These are phyloP conservation scores for Tenualosa ilisha DNA, from an alignment of 2,797 vertebrate species.

Conservation along the genomic window DNA sequence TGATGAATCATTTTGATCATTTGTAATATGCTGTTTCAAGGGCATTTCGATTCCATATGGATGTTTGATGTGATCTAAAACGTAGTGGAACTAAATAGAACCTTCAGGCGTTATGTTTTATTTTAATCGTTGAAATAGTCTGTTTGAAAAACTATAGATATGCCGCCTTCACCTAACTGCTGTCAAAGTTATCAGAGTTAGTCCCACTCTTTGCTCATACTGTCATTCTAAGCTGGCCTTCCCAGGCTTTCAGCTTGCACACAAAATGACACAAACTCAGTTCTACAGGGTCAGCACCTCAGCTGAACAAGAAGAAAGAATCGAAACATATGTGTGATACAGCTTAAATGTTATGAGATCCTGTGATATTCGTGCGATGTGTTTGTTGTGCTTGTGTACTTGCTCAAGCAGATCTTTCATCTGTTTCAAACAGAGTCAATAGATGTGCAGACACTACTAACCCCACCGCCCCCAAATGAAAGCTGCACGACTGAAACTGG, in stretches of 20 bases:
- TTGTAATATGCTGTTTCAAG: too few species aligned
- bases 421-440: background rate
- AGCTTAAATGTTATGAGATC: background rate
- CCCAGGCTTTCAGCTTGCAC: background rate
- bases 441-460: background rate
- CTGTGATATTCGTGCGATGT: background rate
- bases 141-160: too few species aligned
- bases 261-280: background rate
- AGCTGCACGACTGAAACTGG: background rate
- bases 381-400: background rate
- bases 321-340: background rate
- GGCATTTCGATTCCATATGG: too few species aligned
- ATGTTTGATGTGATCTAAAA: too few species aligned
- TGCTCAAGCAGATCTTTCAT: background rate
- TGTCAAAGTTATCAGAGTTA: too few species aligned
- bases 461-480: background rate
- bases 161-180: too few species aligned
- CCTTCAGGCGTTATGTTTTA: too few species aligned
- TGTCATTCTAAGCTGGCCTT: background rate
- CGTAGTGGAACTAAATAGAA: too few species aligned
- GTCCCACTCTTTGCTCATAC: background rate
- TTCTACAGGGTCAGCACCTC: background rate
- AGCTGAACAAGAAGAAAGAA: background rate
- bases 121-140: background rate
- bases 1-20: too few species aligned